A percentile compares a stretch with the other conserved stretches of the same genome.
Conservation (phyloP, 2,888 invertebrate genomes). For the Junonia oenone region DNA sequence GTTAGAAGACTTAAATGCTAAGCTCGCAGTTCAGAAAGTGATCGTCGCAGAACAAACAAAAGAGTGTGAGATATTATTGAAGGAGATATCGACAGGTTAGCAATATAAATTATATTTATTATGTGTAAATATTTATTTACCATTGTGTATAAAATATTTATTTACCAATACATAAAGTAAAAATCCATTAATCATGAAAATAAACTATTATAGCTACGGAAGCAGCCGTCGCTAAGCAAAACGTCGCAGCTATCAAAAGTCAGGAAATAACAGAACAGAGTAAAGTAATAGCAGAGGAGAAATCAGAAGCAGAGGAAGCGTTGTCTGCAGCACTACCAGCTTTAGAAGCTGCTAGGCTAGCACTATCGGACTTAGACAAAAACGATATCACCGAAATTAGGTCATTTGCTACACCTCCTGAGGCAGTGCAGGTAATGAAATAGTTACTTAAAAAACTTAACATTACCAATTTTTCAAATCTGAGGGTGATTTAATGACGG, state of each 20-base stretch:
- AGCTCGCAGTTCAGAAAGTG: conserved; percentile 89
- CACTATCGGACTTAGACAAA: conserved; percentile 91
- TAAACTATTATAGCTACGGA: conserved; percentile 74
- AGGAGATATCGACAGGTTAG: conserved; percentile 84
- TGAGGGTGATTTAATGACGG: too few species aligned
- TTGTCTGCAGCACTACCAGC: conserved; percentile 91
- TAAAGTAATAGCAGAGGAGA: conserved; percentile 87
- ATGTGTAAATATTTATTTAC: background rate
- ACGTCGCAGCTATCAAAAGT: conserved; percentile 88
- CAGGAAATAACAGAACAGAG: conserved; percentile 90
- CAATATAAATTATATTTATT: background rate
- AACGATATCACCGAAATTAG: conserved; percentile 95
- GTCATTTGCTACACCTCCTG: conserved; percentile 94
- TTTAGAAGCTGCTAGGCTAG: conserved; percentile 88
- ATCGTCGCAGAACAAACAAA: conserved; percentile 89
- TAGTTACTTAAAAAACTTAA: background rate
- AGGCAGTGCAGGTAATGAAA: conserved; percentile 86
- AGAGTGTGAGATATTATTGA: conserved; percentile 88
- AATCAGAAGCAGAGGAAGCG: conserved; percentile 89
- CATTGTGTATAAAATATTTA: background rate
- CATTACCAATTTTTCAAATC: too few species aligned
- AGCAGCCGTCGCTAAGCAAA: conserved; percentile 87
- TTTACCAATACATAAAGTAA: background rate
- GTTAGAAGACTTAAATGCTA: conserved; percentile 87
- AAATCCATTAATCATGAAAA: background rate